Evolutionary conservation across 2,888 invertebrate species (phyloP).

Genomic region (Apamea crenata): DNA sequence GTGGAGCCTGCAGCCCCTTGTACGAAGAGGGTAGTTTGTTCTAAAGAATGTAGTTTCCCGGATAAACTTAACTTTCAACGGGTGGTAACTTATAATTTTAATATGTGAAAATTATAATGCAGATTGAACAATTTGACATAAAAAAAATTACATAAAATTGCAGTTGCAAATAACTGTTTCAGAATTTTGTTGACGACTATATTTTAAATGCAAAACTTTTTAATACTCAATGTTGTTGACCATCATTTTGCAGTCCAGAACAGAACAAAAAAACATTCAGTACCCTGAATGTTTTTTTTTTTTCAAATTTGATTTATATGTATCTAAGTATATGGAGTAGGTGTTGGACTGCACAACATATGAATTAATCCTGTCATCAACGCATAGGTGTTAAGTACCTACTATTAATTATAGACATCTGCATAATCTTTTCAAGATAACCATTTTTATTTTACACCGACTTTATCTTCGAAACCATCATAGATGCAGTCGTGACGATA

Average conservation of each 20-base stretch:
- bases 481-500: constrained; percentile 19
- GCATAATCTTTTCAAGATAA: neutral
- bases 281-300: too few relatives aligned
- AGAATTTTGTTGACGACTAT: constrained; percentile 10
- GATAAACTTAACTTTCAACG: neutral
- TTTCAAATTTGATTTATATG: neutral
- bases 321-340: too few relatives aligned
- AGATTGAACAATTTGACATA: neutral
- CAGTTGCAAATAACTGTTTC: neutral
- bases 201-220: neutral
- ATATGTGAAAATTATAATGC: neutral
- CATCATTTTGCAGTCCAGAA: neutral
- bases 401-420: constrained; percentile 18
- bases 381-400: neutral
- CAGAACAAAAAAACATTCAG: too few relatives aligned
- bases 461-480: constrained; percentile 30
- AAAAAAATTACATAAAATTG: neutral
- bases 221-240: neutral
- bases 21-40: constrained; percentile 3
- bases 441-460: constrained; percentile 14
- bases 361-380: constrained; percentile 3
- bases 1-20: constrained; percentile 8
- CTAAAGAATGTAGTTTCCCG: neutral
- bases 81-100: neutral
- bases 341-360: neutral